phyloP scores from a whole-genome alignment of 1,140 invertebrate species.

The Sinonovacula constricta region DNA sequence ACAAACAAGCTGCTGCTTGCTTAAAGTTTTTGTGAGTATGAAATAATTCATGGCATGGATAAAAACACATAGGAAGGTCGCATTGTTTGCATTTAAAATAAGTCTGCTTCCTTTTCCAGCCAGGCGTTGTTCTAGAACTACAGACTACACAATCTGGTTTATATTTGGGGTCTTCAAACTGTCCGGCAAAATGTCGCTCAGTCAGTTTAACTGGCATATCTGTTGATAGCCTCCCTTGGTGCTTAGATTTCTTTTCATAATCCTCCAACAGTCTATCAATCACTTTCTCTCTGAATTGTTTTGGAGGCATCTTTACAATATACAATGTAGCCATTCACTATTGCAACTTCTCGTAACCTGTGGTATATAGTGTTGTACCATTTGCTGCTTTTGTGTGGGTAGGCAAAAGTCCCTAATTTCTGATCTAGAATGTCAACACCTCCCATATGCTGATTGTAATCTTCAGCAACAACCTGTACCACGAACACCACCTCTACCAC shows the following conservation, averaged over 20 bases:
- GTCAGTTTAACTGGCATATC: conserved; percentile 3
- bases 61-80: conserved; percentile 7
- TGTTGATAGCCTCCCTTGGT: conserved; percentile 1
- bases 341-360: too few relatives aligned
- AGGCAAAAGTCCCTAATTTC: too few relatives aligned
- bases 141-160: conserved; percentile 14
- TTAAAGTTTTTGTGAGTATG: conserved; percentile 7
- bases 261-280: conserved; percentile 1
- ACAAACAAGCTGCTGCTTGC: background rate
- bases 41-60: too few relatives aligned
- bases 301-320: too few relatives aligned
- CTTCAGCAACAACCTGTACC: conserved; percentile 15
- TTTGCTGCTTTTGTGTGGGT: too few relatives aligned
- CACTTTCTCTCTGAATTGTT: conserved; percentile 3
- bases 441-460: too few relatives aligned
- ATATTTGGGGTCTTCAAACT: conserved; percentile 1
- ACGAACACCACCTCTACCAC: background rate
- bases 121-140: conserved; percentile 3
- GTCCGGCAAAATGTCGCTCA: conserved; percentile 10
- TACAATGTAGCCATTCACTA: too few relatives aligned
- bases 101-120: too few relatives aligned
- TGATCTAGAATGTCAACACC: too few relatives aligned
- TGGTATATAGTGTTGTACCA: conserved; percentile 30
- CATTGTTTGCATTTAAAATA: conserved; percentile 32
- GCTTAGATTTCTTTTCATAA: conserved; percentile 1